These are phyloP conservation scores for Xenopus petersii DNA, from an alignment of 2,797 vertebrate species.

Conservation along the genomic window DNA sequence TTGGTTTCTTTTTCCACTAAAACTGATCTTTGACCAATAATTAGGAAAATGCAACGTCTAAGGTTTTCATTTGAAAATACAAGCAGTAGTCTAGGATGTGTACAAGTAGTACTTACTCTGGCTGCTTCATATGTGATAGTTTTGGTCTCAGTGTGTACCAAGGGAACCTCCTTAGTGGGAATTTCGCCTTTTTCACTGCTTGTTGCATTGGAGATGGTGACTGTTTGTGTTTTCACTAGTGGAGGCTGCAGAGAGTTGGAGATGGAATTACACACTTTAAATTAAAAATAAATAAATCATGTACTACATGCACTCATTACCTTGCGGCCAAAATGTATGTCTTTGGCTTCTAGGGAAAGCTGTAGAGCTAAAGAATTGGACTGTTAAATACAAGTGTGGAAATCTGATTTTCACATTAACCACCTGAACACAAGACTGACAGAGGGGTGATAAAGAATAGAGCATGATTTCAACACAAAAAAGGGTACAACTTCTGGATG, in stretches of 20 bases:
- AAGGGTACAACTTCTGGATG: no score
- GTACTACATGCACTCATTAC: slow-evolving; percentile 3
- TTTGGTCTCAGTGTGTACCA: slow-evolving; percentile 97
- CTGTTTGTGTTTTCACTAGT: slow-evolving; percentile 88
- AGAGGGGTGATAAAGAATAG: no score
- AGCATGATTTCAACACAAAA: no score
- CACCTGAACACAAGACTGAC: no score
- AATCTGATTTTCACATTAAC: no score
- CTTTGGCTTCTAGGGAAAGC: not conserved
- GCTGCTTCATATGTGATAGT: slow-evolving; percentile 96
- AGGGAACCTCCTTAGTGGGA: slow-evolving; percentile 85
- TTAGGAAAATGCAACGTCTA: no score
- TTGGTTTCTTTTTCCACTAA: no score
- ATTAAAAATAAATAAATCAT: no score
- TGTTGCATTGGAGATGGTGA: slow-evolving; percentile 90
- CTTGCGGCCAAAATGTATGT: not conserved
- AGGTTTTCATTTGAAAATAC: no score
- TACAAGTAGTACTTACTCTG: slow-evolving; percentile 69
- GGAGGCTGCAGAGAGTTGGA: slow-evolving; percentile 75
- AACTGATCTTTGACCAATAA: no score
- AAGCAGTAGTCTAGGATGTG: no score
- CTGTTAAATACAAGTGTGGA: not conserved
- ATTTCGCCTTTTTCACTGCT: slow-evolving; percentile 79
- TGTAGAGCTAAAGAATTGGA: not conserved
- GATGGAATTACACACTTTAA: slow-evolving; percentile 4